Conservation (phyloP, 1,140 invertebrate species). For the Drosophila kohkoa region DNA sequence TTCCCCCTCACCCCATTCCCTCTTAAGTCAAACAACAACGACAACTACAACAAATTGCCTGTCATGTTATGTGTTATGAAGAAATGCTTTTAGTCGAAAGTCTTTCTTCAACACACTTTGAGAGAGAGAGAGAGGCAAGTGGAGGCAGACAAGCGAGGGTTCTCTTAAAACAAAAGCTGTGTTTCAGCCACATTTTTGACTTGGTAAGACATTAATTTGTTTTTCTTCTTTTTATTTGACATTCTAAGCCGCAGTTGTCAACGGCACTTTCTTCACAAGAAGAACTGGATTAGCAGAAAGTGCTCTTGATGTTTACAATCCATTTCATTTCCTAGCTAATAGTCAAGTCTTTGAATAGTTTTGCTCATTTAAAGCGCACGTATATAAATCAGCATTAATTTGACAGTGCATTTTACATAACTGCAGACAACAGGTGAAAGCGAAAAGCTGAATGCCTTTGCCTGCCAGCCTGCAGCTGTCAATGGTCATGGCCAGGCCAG, state of each 20-base stretch:
- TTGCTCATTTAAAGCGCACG: constrained; percentile 54
- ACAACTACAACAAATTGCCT: constrained; percentile 49
- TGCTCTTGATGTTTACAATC: too few species aligned
- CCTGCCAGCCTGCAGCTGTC: constrained; percentile 54
- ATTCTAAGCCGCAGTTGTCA: constrained; percentile 11
- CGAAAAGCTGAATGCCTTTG: constrained; percentile 46
- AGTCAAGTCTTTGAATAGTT: background rate
- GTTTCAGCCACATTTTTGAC: constrained; percentile 49
- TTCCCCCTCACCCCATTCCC: background rate
- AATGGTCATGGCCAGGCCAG: constrained; percentile 53
- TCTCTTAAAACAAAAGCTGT: constrained; percentile 73
- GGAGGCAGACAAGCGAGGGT: background rate
- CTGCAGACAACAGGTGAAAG: constrained; percentile 76
- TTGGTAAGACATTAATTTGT: constrained; percentile 37
- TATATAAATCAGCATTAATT: constrained; percentile 82
- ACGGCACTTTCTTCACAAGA: background rate
- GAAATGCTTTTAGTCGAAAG: constrained; percentile 75
- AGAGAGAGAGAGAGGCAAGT: background rate
- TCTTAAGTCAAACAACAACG: constrained; percentile 8
- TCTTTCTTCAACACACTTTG: background rate
- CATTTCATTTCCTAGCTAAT: background rate
- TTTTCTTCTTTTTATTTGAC: background rate
- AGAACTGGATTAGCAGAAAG: background rate
- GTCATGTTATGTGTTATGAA: constrained; percentile 44
- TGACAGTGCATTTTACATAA: constrained; percentile 79